phyloP scores from a whole-genome alignment of 1,140 invertebrate genomes.

The Drosophila eugracilis region DNA sequence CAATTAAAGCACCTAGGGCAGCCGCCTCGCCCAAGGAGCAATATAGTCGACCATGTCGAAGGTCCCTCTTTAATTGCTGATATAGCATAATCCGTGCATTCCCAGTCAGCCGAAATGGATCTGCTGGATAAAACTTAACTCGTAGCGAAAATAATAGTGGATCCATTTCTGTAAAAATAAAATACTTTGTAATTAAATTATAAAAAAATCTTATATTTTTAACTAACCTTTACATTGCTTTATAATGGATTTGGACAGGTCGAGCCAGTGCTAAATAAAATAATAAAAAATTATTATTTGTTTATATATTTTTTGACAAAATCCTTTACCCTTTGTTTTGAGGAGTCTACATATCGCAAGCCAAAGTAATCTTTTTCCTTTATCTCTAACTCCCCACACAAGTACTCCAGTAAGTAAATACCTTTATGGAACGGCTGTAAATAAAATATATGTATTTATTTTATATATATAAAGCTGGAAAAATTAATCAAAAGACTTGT shows the following conservation, averaged over 20 bases:
- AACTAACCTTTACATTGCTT: constrained; percentile 97
- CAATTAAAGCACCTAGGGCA: constrained; percentile 95
- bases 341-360: constrained; percentile 95
- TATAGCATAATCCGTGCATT: constrained; percentile 87
- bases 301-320: constrained; percentile 46
- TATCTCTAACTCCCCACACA: constrained; percentile 96
- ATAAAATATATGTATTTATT: neutral
- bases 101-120: constrained; percentile 88
- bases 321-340: constrained; percentile 97
- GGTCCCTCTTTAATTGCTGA: constrained; percentile 96
- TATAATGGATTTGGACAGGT: constrained; percentile 95
- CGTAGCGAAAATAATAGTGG: constrained; percentile 96
- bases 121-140: constrained; percentile 97
- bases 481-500: too few relatives aligned
- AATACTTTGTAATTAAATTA: too few relatives aligned
- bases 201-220: too few relatives aligned
- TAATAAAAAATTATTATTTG: neutral
- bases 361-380: constrained; percentile 99
- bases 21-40: constrained; percentile 95
- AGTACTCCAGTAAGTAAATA: constrained; percentile 95
- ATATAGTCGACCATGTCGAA: constrained; percentile 96
- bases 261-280: constrained; percentile 95
- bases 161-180: constrained; percentile 88
- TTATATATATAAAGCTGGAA: too few relatives aligned
- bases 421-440: constrained; percentile 95